Base-by-base conservation (phyloP, 2,797 vertebrate species). In the Florisuga fusca region DNA sequence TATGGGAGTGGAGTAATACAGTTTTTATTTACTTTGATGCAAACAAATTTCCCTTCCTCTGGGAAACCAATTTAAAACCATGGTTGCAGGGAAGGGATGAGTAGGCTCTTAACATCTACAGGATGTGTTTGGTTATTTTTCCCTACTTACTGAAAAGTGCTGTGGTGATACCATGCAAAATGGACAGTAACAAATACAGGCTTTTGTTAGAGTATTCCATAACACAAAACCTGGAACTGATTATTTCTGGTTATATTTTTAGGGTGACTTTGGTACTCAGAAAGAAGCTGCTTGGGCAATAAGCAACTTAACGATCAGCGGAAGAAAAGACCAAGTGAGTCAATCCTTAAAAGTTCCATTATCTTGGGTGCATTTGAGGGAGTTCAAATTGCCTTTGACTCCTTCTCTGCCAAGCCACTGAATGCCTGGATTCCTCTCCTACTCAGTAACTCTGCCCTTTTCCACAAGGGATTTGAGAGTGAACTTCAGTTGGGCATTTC, bases 271-370 rank as follows among this genome's bases (percentile, higher is more conserved):
- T 97, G 99, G 99, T 84, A 99, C 99, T 93, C 99, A 99, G 97
- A 99, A 99, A 89, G 99, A 99, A 98, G 99, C 99, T 69, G 99
- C 99, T 38, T 99, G 99, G 99, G 99, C 99, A 97, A 99, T 99
- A 98, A 99, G 99, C 98, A 99, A 99, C 98, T 98, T 99, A 98
- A 99, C 99, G 73, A 99, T 99, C 98, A 99, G 99, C 46, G 99
- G 99, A 73, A 99, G 99, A 75, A 99, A 99, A 98, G 99, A 99
- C 96, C 99, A 99, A 98, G 99, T 99, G 96, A 98, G 98, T 97
- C 33, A 67, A 93, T 33, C 34, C 72, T 55, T 21, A 31, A 11
- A 29, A 25, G 1, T 19, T 31, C 4, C 8, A 2, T 15, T 72
- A 3, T 10, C 22, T 22, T 1, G 9, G 63, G 34, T 69, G 34